A percentile compares a stretch with the other conserved stretches of the same genome.
phyloP scores from a whole-genome alignment of 2,797 vertebrate species.

The Lithobates pipiens region DNA sequence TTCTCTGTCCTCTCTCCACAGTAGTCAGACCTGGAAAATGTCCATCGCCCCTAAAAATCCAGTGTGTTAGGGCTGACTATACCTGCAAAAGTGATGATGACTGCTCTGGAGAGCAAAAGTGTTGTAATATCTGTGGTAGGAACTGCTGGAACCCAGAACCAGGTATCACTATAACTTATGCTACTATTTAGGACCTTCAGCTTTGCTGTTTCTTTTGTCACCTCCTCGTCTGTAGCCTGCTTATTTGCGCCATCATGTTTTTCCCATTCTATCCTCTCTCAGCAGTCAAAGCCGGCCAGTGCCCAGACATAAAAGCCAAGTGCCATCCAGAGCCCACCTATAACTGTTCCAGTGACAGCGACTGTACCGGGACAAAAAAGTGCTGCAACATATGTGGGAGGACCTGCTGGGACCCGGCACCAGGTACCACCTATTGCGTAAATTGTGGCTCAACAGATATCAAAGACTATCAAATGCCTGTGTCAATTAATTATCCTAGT shows the following conservation, averaged over 20 bases:
- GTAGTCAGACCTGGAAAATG: slow-evolving; percentile 9
- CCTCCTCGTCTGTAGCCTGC: no score
- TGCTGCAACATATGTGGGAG: slow-evolving; percentile 31
- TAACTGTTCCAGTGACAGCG: not conserved
- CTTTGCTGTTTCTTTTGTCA: no score
- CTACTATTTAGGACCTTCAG: no score
- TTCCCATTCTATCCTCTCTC: no score
- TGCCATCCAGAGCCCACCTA: not conserved
- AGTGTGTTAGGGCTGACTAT: not conserved
- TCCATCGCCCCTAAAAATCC: not conserved
- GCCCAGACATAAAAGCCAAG: not conserved
- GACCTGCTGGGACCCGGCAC: slow-evolving; percentile 1
- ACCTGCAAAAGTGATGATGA: not conserved
- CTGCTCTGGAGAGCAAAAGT: not conserved
- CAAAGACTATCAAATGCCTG: no score
- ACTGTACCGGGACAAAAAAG: not conserved
- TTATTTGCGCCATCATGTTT: no score
- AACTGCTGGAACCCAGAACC: not conserved
- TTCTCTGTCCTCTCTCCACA: not conserved
- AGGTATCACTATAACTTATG: not conserved
- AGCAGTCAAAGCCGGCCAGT: not conserved
- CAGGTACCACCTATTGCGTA: not conserved
- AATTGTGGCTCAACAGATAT: no score
- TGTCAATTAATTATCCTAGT: no score
- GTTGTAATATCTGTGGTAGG: slow-evolving; percentile 10